phyloP scores from a whole-genome alignment of 2,888 invertebrate species.

The Tipula helvola region DNA sequence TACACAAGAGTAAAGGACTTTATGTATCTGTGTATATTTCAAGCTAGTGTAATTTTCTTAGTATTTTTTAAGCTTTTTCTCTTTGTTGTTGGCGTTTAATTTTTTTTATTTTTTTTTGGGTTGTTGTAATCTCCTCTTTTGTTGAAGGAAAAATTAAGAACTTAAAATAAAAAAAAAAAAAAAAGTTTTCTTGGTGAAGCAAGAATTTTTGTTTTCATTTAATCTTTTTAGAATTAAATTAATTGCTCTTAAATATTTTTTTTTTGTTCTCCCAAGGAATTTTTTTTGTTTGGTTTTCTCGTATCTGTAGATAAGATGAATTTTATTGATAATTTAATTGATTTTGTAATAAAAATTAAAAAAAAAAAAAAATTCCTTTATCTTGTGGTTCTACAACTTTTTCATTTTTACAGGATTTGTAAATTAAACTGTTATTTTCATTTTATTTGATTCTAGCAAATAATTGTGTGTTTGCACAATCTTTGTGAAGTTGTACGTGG shows the following conservation, averaged over 20 bases:
- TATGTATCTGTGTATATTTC: neutral
- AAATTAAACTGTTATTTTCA: neutral
- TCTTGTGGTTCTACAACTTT: neutral
- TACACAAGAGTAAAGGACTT: neutral
- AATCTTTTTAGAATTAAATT: slow-evolving; percentile 4
- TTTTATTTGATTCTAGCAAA: neutral
- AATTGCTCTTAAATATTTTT: neutral
- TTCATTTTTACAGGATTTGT: neutral
- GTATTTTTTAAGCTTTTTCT: neutral
- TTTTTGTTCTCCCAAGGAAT: neutral
- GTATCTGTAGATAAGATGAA: neutral
- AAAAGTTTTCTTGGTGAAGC: neutral
- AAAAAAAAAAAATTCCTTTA: neutral
- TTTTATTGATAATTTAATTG: slow-evolving; percentile 4
- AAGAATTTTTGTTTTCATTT: slow-evolving; percentile 4
- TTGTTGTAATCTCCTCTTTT: neutral
- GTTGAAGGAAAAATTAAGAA: neutral
- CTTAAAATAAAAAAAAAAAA: neutral
- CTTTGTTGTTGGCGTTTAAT: neutral
- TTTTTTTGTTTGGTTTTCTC: neutral
- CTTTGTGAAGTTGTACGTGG: no score
- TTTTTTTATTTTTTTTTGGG: neutral
- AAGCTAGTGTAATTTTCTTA: neutral
- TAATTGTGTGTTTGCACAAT: neutral
- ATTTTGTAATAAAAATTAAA: neutral